Conservation (phyloP, 2,797 vertebrate genomes). For the Babyrousa celebensis region DNA sequence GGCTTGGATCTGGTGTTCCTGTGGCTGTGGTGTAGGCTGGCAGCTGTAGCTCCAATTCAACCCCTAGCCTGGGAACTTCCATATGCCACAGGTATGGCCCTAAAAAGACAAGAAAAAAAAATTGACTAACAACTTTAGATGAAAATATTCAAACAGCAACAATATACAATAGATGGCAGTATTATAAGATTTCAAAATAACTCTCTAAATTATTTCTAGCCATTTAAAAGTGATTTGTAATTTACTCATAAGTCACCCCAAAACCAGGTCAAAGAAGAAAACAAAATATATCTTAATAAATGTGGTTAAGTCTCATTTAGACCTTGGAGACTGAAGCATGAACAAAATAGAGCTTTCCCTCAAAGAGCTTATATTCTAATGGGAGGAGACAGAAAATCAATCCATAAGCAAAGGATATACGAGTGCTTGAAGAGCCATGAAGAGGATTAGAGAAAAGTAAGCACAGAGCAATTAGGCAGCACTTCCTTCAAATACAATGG, state of each 20-base stretch:
- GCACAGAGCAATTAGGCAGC: too few species aligned
- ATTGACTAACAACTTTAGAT: not conserved
- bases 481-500: not conserved
- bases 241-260: conserved; percentile 38
- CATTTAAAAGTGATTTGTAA: conserved; percentile 26
- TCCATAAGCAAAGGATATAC: not conserved
- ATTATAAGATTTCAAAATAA: conserved; percentile 49
- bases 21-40: too few species aligned
- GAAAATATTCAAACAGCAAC: conserved; percentile 48
- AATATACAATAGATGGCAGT: not conserved
- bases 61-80: too few species aligned
- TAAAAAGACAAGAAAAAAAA: not conserved
- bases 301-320: not conserved
- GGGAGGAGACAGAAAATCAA: not conserved
- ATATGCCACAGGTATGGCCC: too few species aligned
- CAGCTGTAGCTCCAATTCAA: too few species aligned
- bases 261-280: not conserved
- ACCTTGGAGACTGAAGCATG: not conserved
- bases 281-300: not conserved
- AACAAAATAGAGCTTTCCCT: not conserved
- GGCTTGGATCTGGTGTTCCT: too few species aligned
- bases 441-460: not conserved
- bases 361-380: not conserved
- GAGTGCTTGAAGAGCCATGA: not conserved
- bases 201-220: not conserved